phyloP scores from a whole-genome alignment of 2,113 vertebrate species.

The Calonectris borealis region DNA sequence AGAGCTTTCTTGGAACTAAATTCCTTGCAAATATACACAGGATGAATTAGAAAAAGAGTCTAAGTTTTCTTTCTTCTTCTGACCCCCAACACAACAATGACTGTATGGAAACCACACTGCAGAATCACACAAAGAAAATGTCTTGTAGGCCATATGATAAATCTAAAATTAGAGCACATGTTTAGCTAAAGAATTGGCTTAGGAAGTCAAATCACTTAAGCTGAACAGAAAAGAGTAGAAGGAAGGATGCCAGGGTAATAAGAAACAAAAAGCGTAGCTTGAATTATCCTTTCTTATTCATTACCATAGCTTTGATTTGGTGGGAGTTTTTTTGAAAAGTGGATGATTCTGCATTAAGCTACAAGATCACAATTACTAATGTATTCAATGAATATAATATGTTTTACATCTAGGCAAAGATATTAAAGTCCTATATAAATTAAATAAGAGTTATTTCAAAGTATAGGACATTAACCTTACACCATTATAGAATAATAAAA shows the following conservation, averaged over 20 bases:
- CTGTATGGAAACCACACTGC: not conserved
- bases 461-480: not conserved
- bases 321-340: not conserved
- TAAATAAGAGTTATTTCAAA: not conserved
- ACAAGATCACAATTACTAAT: not conserved
- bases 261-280: not conserved
- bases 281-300: not conserved
- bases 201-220: conserved; percentile 4
- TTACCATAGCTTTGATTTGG: not conserved
- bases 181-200: conserved; percentile 20
- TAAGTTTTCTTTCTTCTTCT: conserved; percentile 32
- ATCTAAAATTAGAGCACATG: conserved; percentile 34
- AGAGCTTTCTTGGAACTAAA: conserved; percentile 25
- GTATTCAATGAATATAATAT: not conserved
- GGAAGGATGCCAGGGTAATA: not conserved
- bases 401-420: not conserved
- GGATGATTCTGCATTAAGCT: not conserved
- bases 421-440: not conserved
- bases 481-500: not conserved
- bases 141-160: conserved; percentile 2
- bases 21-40: not conserved
- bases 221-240: not conserved
- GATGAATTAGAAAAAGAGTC: not conserved
- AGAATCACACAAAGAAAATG: not conserved
- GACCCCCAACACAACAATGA: not conserved